phyloP scores from a whole-genome alignment of 2,888 invertebrate species.

The Diarsia rubi region DNA sequence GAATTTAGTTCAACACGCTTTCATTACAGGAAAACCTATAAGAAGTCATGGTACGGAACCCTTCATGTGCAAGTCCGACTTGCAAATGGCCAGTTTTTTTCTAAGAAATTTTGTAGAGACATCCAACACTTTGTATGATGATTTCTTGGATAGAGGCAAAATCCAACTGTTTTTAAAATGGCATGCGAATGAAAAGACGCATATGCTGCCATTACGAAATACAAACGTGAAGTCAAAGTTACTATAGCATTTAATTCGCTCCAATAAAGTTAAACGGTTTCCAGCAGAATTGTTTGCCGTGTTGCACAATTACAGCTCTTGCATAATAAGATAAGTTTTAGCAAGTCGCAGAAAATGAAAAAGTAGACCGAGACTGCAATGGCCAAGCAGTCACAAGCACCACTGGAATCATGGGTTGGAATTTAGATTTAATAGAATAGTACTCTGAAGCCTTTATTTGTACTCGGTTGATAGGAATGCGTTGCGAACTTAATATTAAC shows the following conservation, averaged over 20 bases:
- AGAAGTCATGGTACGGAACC: too few relatives aligned
- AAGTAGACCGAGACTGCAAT: neutral
- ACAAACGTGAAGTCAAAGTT: conserved; percentile 50
- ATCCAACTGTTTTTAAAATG: neutral
- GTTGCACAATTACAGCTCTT: conserved; percentile 49
- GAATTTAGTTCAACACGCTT: too few relatives aligned
- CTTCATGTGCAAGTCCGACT: too few relatives aligned
- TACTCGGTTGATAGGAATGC: neutral
- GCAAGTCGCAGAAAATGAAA: conserved; percentile 20
- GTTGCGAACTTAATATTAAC: neutral
- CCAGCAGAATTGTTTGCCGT: conserved; percentile 52
- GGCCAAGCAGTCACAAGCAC: neutral
- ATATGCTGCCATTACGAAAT: conserved; percentile 43
- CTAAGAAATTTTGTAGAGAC: too few relatives aligned
- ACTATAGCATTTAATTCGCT: conserved; percentile 44
- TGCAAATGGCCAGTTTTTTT: too few relatives aligned
- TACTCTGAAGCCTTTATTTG: neutral
- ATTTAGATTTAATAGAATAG: neutral
- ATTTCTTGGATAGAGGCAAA: neutral
- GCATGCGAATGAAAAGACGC: conserved; percentile 6
- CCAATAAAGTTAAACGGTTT: conserved; percentile 57
- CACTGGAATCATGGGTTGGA: neutral
- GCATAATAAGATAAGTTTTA: conserved; percentile 49
- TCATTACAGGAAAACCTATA: too few relatives aligned
- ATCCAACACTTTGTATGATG: too few relatives aligned